phyloP scores from a whole-genome alignment of 2,113 vertebrate species.

The Cinclus cinclus region DNA sequence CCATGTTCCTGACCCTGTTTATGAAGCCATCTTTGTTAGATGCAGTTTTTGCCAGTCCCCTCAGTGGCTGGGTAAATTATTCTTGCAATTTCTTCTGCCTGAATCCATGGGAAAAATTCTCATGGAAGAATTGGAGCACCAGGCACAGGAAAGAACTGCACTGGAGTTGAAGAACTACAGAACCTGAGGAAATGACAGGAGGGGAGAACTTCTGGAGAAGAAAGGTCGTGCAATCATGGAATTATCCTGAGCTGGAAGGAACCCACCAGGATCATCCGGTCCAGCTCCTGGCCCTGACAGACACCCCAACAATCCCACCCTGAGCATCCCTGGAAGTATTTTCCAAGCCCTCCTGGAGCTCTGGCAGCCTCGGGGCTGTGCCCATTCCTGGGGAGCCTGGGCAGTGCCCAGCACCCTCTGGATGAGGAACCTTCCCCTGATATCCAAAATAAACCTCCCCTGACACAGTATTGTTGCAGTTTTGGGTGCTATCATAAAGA shows the following conservation, averaged over 20 bases:
- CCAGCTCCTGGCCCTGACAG: not conserved
- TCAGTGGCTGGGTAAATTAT: not conserved
- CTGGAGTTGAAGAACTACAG: rapidly evolving
- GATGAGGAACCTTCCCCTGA: not conserved
- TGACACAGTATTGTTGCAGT: not conserved
- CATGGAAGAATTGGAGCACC: not conserved
- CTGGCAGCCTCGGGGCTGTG: rapidly evolving
- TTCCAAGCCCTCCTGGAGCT: not conserved
- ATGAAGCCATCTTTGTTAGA: not conserved
- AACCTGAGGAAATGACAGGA: not conserved
- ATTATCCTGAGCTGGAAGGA: not conserved
- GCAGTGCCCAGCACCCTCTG: not conserved
- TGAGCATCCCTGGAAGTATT: rapidly evolving
- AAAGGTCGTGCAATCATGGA: not conserved
- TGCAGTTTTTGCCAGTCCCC: not conserved
- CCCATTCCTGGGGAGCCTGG: not conserved
- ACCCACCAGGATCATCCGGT: not conserved
- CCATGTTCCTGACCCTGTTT: not conserved
- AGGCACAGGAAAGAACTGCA: not conserved
- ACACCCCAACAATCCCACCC: not conserved
- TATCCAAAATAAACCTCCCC: not conserved
- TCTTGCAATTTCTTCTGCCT: not conserved
- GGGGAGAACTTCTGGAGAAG: not conserved
- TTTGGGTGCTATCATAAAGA: not conserved
- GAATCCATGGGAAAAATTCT: not conserved